Evolutionary conservation across 2,888 invertebrate genomes (phyloP), one percentile per base, ranked within the genome.

Genomic region (Andrena chrysosceles): DNA sequence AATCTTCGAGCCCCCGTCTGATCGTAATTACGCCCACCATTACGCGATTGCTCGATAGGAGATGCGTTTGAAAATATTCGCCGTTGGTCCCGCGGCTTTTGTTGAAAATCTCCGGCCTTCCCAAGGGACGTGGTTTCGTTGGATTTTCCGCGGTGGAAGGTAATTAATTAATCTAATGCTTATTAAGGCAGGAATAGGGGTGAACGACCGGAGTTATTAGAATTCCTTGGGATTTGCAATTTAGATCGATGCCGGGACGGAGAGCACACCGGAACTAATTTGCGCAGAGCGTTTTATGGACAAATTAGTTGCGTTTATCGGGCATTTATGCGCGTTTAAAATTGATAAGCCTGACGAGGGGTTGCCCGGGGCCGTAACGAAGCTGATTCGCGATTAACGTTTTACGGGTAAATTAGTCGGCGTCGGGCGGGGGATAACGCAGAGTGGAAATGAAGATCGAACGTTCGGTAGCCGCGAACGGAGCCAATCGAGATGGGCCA

Each of bases 291-390:
- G 70, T 80, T 80, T 80, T 80, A 80, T 60, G 79, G 66, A 78
- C 64, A 60, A 80, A 80, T 80, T 80, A 70, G 79, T 60, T 35
- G 59, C 79, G 79, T 80, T 80, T 78, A 78, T 80, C 79, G 70
- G 70, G 60, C 70, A 70, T 80, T 80, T 80, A 80, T 78, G 79
- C 70, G 64, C 49, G 66, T 70, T 78, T 78, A 80, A 80, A 80
- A 78, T 80, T 80, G 79, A 80, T 80, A 80, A 78, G 79, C 66
- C 60, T 48, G 79, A 66, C 64, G 79, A 80, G 69, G 70, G 71
- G 79, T 66, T 78, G 70, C 23, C 60, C 29, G 31, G 31, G 20
- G n/a, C 29, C 59, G 49, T 78, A 80, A 80, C 79, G 70, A 80
- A 79, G 59, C 42, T 80, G 78, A 80, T 78, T 80, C 35, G 26